Conservation (phyloP, 2,113 vertebrate genomes). For the Ceuthmochares aereus region DNA sequence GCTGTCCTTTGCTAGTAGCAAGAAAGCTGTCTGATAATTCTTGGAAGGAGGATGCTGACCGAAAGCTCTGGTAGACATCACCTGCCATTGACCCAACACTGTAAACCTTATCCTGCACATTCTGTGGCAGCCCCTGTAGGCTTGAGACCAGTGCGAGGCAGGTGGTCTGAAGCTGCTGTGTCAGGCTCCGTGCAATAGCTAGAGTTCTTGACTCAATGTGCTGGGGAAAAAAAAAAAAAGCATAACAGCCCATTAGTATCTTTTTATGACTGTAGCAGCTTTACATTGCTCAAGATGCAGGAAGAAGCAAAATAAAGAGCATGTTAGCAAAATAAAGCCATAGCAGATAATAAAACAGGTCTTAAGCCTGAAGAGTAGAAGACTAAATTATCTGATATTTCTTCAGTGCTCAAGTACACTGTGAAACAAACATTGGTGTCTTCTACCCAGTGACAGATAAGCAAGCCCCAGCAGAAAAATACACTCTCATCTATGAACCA, state of each 20-base stretch:
- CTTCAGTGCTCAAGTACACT: not conserved
- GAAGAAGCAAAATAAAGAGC: not conserved
- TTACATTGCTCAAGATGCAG: not conserved
- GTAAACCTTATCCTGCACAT: slow-evolving; percentile 82
- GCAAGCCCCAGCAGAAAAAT: not conserved
- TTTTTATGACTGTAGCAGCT: not conserved
- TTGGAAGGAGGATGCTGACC: slow-evolving; percentile 68
- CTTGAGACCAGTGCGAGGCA: slow-evolving; percentile 81
- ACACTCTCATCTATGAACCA: not conserved
- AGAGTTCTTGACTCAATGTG: slow-evolving; percentile 88
- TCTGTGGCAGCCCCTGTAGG: slow-evolving; percentile 86
- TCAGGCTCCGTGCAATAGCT: slow-evolving; percentile 80
- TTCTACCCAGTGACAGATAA: not conserved
- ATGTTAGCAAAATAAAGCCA: not conserved
- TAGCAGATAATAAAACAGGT: not conserved
- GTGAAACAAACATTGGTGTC: not conserved
- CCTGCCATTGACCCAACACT: slow-evolving; percentile 75
- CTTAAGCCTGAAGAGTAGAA: not conserved
- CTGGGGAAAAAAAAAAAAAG: slow-evolving; percentile 69
- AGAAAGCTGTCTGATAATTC: slow-evolving; percentile 84
- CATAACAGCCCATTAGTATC: not conserved
- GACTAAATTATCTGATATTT: not conserved
- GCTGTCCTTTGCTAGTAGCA: slow-evolving; percentile 80
- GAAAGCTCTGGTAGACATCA: slow-evolving; percentile 79
- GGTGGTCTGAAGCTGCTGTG: slow-evolving; percentile 83